Base-by-base conservation (phyloP, 2,888 invertebrate species). In the Pinctada fucata region DNA sequence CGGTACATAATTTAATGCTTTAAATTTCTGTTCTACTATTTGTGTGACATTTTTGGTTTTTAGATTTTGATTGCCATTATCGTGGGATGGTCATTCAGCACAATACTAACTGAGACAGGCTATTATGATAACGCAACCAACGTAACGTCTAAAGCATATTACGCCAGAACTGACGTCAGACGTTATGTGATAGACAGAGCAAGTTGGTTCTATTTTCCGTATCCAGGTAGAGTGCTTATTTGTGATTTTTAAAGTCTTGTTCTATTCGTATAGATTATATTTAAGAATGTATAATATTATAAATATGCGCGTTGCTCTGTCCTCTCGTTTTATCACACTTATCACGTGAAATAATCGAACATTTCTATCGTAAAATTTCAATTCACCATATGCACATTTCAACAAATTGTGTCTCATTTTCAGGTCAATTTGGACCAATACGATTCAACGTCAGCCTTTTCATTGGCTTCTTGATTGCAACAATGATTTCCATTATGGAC, bases 161-260 rank as follows among this genome's bases (percentile, higher is more conserved):
- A 78, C 31, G 88, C 89, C 4, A 83, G 91, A 31, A 92, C 91
- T 2, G 91, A 91, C 79, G 80, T 85, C 4, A 81, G 85, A 31
- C 75, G 70, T 2, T 77, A 83, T 13, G 88, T 85, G n/a, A 79
- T 91, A 31, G 31, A 74, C 8, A 71, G 83, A 3, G 83, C 90
- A 1, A 31, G 31, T 31, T 31, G 31, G 31, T 31, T 31, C 31
- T 31, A 31, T 31, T 31, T 31, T 31, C 1, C 88, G 94, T 95
- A 96, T 52, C 96, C 96, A 74, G 81, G 82, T 82, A 52, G 4
- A 3, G 31, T 31, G 31, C 1, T 31, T 1, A 31, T 31, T 31
- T 31, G 31, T 31, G 31, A 31, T 31, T 31, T 31, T 31, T 31
- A 31, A 31, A 31, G 31, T 31, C 31, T 31, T 31, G 31, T 31